Evolutionary conservation across 2,888 invertebrate species (phyloP), one percentile per base, ranked within the genome.

Genomic region (Troides helena): DNA sequence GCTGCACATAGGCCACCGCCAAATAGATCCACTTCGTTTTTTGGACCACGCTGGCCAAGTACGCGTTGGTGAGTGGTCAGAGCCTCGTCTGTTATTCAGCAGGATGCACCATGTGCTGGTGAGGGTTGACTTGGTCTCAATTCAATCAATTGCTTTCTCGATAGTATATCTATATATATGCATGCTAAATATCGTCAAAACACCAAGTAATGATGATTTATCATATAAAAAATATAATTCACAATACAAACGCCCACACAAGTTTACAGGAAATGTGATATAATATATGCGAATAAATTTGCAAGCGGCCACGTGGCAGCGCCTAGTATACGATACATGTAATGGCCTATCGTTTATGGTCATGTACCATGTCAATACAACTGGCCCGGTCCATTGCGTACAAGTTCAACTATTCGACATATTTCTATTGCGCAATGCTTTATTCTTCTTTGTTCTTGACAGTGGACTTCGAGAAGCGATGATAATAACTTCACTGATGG

Each of bases 401-500:
- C 39, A 67, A 57, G 67, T 56, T 67, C n/a, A 67, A 39, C 2
- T 39, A 62, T 67, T 67, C 65, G 25, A 65, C 53, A 21, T 65
- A 57, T 69, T 65, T 68, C 12, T 21, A 25, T 68, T 68, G 56
- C 64, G 68, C 57, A 68, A 68, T 21, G 0, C 23, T 43, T 39
- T 25, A 23, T 18, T 64, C 63, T 53, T 58, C 58, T 68, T 59
- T 36, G 64, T 30, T 10, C 39, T 10, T 39, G 39, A 39, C 39
- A 4, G 5, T 39, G 39, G 39, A 8, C 10, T 39, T 7, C 8
- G 10, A 58, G 58, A 59, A 63, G 46, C 50, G 63, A 62, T 18
- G 50, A 50, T 23, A 46, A 30, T 30, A 30, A 30, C 30, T 30
- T 30, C 30, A 30, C 30, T 30, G 30, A 30, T 30, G 30, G 30